Evolutionary conservation across 2,113 vertebrate species (phyloP), one percentile per base, ranked within the genome.

Genomic region (Beaufortia kweichowensis): DNA sequence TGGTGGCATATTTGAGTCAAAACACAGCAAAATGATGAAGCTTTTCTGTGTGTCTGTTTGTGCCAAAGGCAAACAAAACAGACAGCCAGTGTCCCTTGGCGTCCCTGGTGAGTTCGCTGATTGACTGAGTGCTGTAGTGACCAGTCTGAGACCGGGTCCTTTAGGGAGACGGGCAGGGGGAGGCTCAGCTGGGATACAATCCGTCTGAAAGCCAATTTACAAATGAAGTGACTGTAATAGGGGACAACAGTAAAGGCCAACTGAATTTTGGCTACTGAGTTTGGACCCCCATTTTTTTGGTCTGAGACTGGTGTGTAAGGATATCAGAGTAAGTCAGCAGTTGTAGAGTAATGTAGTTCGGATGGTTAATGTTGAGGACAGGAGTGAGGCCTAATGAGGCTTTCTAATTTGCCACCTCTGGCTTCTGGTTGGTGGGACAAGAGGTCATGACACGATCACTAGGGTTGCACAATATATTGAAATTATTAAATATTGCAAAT

Each of bases 161-260:
- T 81, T 35, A 39, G 67, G 75, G 70, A 70, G 62, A 70, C 3
- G n/a, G 24, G 61, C 63, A 67, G 28, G 26, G 31, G 56, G 59
- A 67, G 75, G 55, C 80, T 79, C 80, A 85, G 75, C 72, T 75
- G 82, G 75, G 57, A 48, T 68, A 17, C 35, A 48, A 60, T 78
- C 48, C 35, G 71, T 73, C 65, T 81, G 73, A 83, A 84, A 85
- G 80, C 60, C 76, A 81, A 82, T 84, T 82, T 84, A 60, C 74
- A 78, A 70, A 79, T 74, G 39, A 65, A 69, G 69, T 60, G 62
- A 48, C 68, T 59, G 59, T 41, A 56, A 33, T 59, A 31, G 69
- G 67, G 74, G 43, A 77, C 73, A 66, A 64, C 12, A 73, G 57
- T 39, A 17, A 59, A 65, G 70, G 63, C 31, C 9, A 46, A 64